These are phyloP conservation scores for Bos taurus DNA, from an alignment of 2,113 vertebrate species.

Conservation along the genomic window ARS-UCD2.0 NC_037338.1:2177501-2178000, in stretches of 20 bases:
- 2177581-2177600: no score
- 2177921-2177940: neutral
- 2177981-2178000: neutral
- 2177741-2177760: fast-evolving
- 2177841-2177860: neutral
- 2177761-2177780: neutral
- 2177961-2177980: neutral
- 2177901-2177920: neutral
- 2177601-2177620: no score
- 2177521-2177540: no score
- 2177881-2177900: neutral
- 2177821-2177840: neutral
- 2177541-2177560: no score
- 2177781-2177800: neutral
- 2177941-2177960: neutral
- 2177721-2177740: fast-evolving
- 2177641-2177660: no score
- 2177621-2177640: no score
- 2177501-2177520: no score
- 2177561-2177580: no score
- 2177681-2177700: no score
- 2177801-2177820: neutral
- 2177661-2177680: no score
- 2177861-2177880: neutral
- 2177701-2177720: fast-evolving